Evolutionary conservation across 2,888 invertebrate genomes (phyloP).

Genomic region (Drosophila melanosoma): DNA sequence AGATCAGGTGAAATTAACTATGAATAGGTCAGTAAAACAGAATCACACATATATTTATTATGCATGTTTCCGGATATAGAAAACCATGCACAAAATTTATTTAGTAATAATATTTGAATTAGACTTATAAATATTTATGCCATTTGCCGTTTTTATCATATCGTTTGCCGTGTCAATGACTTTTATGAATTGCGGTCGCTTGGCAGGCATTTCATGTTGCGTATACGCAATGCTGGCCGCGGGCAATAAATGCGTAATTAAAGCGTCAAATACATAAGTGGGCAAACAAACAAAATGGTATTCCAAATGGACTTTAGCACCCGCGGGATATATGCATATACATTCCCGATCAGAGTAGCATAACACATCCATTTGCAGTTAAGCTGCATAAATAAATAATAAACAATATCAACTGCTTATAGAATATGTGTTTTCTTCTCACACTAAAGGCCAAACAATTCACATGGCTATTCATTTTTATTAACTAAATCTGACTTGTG

Average conservation of each 20-base stretch:
- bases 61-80: slow-evolving; percentile 3
- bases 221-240: slow-evolving; percentile 59
- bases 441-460: slow-evolving; percentile 68
- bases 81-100: not conserved
- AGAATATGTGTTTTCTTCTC: slow-evolving; percentile 39
- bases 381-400: slow-evolving; percentile 42
- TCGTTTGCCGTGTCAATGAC: slow-evolving; percentile 58
- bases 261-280: slow-evolving; percentile 75
- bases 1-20: slow-evolving; percentile 18
- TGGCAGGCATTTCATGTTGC: slow-evolving; percentile 45
- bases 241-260: slow-evolving; percentile 72
- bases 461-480: slow-evolving; percentile 74
- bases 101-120: slow-evolving; percentile 30
- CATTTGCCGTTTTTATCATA: slow-evolving; percentile 47
- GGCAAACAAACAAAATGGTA: slow-evolving; percentile 38
- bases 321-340: slow-evolving; percentile 7
- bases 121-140: slow-evolving; percentile 27
- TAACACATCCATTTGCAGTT: slow-evolving; percentile 52
- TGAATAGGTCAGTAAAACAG: slow-evolving; percentile 45
- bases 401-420: slow-evolving; percentile 32
- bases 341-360: slow-evolving; percentile 18
- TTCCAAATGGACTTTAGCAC: slow-evolving; percentile 21
- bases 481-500: slow-evolving; percentile 71
- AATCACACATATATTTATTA: not conserved
- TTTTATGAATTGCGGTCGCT: slow-evolving; percentile 49